These are phyloP conservation scores for Oncorhynchus masou DNA, from an alignment of 2,113 vertebrate species.

Conservation along the genomic window DNA sequence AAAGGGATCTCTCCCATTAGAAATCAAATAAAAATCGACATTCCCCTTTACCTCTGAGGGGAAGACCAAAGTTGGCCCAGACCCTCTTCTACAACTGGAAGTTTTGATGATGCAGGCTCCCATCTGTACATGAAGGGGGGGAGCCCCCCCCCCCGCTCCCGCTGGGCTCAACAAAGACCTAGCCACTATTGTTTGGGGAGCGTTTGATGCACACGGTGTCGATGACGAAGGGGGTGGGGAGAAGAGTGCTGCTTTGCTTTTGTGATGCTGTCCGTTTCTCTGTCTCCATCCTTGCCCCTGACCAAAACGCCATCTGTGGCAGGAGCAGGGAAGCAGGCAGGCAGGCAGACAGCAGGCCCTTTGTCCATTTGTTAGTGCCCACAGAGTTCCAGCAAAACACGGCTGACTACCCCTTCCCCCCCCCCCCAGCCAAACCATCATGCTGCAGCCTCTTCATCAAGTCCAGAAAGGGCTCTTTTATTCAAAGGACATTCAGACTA, in stretches of 20 bases:
- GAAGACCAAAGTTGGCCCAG: too few relatives aligned
- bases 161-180: conserved; percentile 1
- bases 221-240: conserved; percentile 37
- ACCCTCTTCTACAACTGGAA: conserved; percentile 19
- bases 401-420: conserved; percentile 39
- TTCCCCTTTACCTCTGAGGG: too few relatives aligned
- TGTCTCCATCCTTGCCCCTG: conserved; percentile 44
- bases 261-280: conserved; percentile 49
- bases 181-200: background rate
- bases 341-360: conserved; percentile 41
- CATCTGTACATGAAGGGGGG: conserved; percentile 43
- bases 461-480: background rate
- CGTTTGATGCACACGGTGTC: conserved; percentile 19
- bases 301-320: conserved; percentile 62
- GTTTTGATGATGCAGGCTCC: background rate
- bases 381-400: conserved; percentile 47
- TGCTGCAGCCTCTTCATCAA: background rate
- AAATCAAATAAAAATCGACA: background rate
- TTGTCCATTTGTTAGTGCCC: conserved; percentile 48
- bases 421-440: conserved; percentile 19
- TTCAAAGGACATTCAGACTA: background rate
- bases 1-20: background rate
- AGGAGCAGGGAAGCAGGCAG: background rate
- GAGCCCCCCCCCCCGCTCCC: conserved; percentile 5
- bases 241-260: conserved; percentile 23